Conservation (phyloP, 2,888 invertebrate genomes). For the Amiota mariae region DNA sequence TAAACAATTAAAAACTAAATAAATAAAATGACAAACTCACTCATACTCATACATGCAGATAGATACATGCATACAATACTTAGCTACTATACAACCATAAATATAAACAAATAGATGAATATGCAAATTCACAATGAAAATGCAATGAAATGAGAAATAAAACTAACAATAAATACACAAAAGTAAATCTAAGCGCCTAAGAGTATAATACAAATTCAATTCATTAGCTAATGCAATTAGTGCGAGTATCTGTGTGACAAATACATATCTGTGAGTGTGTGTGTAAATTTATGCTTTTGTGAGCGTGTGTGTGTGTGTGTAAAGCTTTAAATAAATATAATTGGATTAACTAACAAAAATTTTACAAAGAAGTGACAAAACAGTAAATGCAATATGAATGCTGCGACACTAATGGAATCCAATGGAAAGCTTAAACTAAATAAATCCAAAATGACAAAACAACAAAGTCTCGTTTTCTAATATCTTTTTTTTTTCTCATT, state of each 20-base stretch:
- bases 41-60: neutral
- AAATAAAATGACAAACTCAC: constrained; percentile 18
- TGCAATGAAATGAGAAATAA: constrained; percentile 4
- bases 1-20: constrained; percentile 22
- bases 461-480: neutral
- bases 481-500: neutral
- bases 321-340: constrained; percentile 41
- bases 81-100: neutral
- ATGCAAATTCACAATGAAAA: neutral
- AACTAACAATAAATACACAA: constrained; percentile 11
- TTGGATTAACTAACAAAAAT: constrained; percentile 49
- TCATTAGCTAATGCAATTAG: constrained; percentile 61
- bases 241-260: constrained; percentile 10
- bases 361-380: constrained; percentile 7
- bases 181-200: constrained; percentile 44
- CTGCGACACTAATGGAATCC: constrained; percentile 38
- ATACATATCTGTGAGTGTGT: too few species aligned
- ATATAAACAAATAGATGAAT: neutral
- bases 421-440: constrained; percentile 42
- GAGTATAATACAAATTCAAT: constrained; percentile 56
- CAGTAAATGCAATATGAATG: neutral
- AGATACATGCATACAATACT: constrained; percentile 2
- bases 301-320: neutral
- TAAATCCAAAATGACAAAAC: constrained; percentile 3
- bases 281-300: too few species aligned